These are phyloP conservation scores for Siderastrea radians DNA, from an alignment of 92 coral and sea anemone species.

Conservation along the genomic window DNA sequence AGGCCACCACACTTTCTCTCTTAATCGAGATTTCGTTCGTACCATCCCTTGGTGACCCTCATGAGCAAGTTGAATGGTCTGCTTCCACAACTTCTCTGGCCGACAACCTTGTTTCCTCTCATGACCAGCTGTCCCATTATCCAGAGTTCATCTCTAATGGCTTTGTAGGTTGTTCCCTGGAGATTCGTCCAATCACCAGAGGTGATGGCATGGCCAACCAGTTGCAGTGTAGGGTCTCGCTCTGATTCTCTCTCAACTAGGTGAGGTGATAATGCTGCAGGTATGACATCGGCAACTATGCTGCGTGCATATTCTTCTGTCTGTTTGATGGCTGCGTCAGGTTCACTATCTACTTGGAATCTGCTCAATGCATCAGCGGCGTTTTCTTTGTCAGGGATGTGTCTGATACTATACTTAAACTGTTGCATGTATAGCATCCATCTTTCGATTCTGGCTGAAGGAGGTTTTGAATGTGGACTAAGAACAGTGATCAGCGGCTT, in stretches of 20 bases:
- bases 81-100: slow-evolving; percentile 56
- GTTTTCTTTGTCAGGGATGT: neutral
- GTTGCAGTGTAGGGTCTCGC: slow-evolving; percentile 30
- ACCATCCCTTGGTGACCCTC: slow-evolving; percentile 62
- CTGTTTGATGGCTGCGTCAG: slow-evolving; percentile 14
- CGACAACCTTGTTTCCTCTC: slow-evolving; percentile 50
- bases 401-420: too few species aligned
- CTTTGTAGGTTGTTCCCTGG: slow-evolving; percentile 60
- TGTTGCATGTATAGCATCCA: too few species aligned
- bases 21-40: slow-evolving; percentile 38
- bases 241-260: slow-evolving; percentile 36
- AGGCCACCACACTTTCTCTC: slow-evolving; percentile 22
- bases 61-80: slow-evolving; percentile 51
- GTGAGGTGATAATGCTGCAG: slow-evolving; percentile 32
- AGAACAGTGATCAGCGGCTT: too few species aligned
- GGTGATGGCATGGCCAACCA: slow-evolving; percentile 29
- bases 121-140: slow-evolving; percentile 43
- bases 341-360: slow-evolving; percentile 43
- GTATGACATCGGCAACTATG: slow-evolving; percentile 26
- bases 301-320: slow-evolving; percentile 59
- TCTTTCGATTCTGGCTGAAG: too few species aligned
- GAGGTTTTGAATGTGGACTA: too few species aligned
- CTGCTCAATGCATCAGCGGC: slow-evolving; percentile 56
- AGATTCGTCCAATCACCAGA: slow-evolving; percentile 51
- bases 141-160: slow-evolving; percentile 54